phyloP scores from a whole-genome alignment of 2,888 invertebrate species.

The Rotaria magnacalcarata region DNA sequence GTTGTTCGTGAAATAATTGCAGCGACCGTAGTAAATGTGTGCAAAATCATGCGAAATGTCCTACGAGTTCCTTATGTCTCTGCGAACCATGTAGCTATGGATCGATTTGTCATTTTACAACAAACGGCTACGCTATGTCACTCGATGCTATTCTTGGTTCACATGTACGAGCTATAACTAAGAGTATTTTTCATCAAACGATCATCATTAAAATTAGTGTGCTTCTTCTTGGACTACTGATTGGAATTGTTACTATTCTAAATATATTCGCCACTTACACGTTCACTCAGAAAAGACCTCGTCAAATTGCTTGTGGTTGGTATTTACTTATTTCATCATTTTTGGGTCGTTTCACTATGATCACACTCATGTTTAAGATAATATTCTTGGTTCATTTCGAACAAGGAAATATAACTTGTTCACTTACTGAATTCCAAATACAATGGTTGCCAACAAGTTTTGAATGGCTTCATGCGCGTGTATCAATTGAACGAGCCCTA shows the following conservation, averaged over 20 bases:
- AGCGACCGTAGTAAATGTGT: neutral
- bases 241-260: neutral
- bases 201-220: neutral
- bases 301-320: neutral
- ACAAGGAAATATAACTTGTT: neutral
- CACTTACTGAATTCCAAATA: neutral
- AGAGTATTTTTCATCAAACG: neutral
- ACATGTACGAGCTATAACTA: neutral
- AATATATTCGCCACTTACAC: neutral
- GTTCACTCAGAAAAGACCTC: neutral
- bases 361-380: neutral
- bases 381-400: neutral
- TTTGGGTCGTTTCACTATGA: neutral
- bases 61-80: neutral
- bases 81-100: neutral
- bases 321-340: neutral
- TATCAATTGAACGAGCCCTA: neutral
- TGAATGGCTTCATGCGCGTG: neutral
- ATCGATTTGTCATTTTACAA: neutral
- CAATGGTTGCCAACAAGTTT: neutral
- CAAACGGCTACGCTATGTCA: neutral
- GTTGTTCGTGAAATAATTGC: neutral
- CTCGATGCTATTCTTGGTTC: constrained; percentile 1
- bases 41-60: neutral
- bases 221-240: neutral